phyloP scores from a whole-genome alignment of 2,113 vertebrate species.

The Opisthocomus hoazin region DNA sequence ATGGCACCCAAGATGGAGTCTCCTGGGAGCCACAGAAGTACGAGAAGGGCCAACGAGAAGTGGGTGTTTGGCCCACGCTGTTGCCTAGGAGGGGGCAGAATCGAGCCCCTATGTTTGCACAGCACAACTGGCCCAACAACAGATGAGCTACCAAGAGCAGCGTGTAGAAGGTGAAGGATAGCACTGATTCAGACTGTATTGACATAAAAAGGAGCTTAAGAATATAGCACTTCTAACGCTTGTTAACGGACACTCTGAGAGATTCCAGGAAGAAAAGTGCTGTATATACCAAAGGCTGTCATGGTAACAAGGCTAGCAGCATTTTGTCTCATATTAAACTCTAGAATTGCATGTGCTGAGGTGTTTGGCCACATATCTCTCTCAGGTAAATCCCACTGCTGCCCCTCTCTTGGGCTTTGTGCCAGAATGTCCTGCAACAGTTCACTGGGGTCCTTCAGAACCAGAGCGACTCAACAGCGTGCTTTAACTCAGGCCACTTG shows the following conservation, averaged over 20 bases:
- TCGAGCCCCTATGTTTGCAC: neutral
- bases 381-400: neutral
- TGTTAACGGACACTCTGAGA: neutral
- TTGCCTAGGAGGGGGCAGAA: neutral
- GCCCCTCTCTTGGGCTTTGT: neutral
- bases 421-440: neutral
- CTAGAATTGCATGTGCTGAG: neutral
- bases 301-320: neutral
- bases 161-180: neutral
- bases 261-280: neutral
- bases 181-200: neutral
- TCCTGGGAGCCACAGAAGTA: neutral
- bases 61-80: neutral
- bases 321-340: neutral
- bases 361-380: neutral
- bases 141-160: neutral
- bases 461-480: neutral
- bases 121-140: neutral
- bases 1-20: neutral
- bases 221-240: neutral
- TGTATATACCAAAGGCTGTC: neutral
- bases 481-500: neutral
- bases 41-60: neutral
- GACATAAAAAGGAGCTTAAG: neutral
- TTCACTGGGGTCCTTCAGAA: neutral